These are phyloP conservation scores for Parotocinclus haroldoi DNA, from an alignment of 2,797 vertebrate genomes.

Conservation along the genomic window DNA sequence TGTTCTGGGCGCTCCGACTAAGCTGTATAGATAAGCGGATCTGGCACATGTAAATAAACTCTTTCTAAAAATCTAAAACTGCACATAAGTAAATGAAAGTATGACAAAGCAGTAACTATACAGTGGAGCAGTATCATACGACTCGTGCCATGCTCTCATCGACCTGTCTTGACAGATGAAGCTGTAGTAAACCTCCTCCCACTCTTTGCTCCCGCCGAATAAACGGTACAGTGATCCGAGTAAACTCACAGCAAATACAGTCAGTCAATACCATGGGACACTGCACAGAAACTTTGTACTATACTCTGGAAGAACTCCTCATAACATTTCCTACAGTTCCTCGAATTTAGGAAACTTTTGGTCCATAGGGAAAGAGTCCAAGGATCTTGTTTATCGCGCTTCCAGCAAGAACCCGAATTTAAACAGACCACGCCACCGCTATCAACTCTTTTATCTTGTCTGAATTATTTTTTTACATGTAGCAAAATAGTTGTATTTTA, in stretches of 20 bases:
- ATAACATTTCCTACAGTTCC: background rate
- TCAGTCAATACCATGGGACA: background rate
- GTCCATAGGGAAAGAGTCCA: too few relatives aligned
- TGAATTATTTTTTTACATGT: too few relatives aligned
- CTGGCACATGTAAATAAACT: background rate
- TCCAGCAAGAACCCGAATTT: too few relatives aligned
- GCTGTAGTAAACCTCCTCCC: constrained; percentile 31
- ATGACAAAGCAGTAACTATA: too few relatives aligned
- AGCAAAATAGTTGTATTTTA: background rate
- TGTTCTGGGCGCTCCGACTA: constrained; percentile 31
- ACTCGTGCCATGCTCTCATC: too few relatives aligned
- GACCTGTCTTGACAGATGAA: constrained; percentile 1
- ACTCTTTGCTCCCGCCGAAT: constrained; percentile 27
- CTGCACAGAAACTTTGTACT: too few relatives aligned
- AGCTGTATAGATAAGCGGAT: constrained; percentile 50
- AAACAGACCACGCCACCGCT: too few relatives aligned
- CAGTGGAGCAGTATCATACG: too few relatives aligned
- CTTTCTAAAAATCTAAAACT: too few relatives aligned
- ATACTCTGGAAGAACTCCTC: background rate
- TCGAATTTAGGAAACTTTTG: background rate
- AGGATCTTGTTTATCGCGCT: too few relatives aligned
- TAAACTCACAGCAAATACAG: constrained; percentile 10
- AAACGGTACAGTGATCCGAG: constrained; percentile 11
- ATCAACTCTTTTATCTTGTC: too few relatives aligned
- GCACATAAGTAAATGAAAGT: too few relatives aligned